A percentile compares a stretch with the other conserved stretches of the same genome.
These are phyloP conservation scores for Copidosoma aretas DNA, from an alignment of 2,888 invertebrate species.

Conservation along the genomic window DNA sequence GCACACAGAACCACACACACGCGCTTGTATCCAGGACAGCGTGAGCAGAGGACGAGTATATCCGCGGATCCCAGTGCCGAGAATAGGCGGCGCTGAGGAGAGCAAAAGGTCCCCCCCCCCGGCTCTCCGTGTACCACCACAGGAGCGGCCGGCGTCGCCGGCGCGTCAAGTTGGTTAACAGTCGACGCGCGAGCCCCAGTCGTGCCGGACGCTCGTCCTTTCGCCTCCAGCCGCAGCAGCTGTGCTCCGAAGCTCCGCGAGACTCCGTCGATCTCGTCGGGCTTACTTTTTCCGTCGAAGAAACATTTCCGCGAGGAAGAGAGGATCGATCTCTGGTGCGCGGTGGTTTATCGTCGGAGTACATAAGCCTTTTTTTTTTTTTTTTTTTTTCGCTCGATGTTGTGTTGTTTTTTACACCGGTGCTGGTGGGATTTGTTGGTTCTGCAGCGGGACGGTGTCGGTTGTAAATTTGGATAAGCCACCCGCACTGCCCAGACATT, in stretches of 20 bases:
- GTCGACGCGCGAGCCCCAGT: conserved; percentile 62
- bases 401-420: conserved; percentile 4
- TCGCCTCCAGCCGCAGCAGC: conserved; percentile 21
- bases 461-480: conserved; percentile 35
- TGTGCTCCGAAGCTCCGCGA: too few species aligned
- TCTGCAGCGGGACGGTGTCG: conserved; percentile 11
- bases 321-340: neutral
- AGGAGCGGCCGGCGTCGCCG: conserved; percentile 22
- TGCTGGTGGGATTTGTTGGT: neutral
- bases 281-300: neutral
- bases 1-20: neutral
- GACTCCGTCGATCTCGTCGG: too few species aligned
- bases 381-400: too few species aligned
- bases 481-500: conserved; percentile 29
- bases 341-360: neutral
- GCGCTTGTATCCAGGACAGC: neutral
- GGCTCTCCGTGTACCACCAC: neutral
- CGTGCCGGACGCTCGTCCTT: conserved; percentile 53
- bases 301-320: neutral
- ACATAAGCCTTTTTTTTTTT: too few species aligned
- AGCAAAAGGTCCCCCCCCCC: neutral
- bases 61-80: conserved; percentile 22
- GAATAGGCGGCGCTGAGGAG: conserved; percentile 34
- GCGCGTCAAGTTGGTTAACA: conserved; percentile 58
- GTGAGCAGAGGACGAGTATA: neutral